These are phyloP conservation scores for Molanna angustata DNA, from an alignment of 2,888 invertebrate species.

Conservation along the genomic window DNA sequence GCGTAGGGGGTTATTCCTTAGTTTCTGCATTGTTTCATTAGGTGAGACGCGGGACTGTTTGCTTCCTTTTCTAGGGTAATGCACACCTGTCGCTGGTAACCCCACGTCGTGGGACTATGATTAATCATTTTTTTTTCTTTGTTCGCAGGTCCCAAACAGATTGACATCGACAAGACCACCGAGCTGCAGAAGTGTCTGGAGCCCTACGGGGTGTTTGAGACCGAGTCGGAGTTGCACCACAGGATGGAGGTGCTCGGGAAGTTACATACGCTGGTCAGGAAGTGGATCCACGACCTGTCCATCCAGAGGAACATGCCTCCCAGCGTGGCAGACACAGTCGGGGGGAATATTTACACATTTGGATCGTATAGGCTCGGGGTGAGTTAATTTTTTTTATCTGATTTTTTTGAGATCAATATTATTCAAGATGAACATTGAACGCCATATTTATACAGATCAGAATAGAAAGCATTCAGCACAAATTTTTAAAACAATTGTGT, in stretches of 20 bases:
- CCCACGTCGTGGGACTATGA: too few relatives aligned
- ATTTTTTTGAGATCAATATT: too few relatives aligned
- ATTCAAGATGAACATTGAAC: too few relatives aligned
- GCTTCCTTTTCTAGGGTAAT: too few relatives aligned
- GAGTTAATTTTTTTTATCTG: constrained; percentile 37
- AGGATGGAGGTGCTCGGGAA: constrained; percentile 82
- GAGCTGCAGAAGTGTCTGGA: constrained; percentile 76
- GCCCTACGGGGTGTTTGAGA: constrained; percentile 88
- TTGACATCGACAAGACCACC: constrained; percentile 70
- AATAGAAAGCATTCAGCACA: too few relatives aligned
- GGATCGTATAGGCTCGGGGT: constrained; percentile 94
- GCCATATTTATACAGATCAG: too few relatives aligned
- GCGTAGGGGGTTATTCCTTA: too few relatives aligned
- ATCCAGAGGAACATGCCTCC: constrained; percentile 89
- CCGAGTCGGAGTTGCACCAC: constrained; percentile 86
- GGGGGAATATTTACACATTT: constrained; percentile 99
- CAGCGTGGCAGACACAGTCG: constrained; percentile 84
- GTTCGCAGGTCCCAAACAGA: constrained; percentile 68
- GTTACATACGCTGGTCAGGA: constrained; percentile 85
- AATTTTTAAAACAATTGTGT: too few relatives aligned
- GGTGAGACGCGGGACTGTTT: too few relatives aligned
- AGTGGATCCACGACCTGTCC: constrained; percentile 92
- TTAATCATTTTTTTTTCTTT: too few relatives aligned
- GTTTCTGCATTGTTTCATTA: too few relatives aligned
- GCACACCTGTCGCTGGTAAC: too few relatives aligned